phyloP scores from a whole-genome alignment of 2,797 vertebrate species.

The Takifugu rubripes region DNA sequence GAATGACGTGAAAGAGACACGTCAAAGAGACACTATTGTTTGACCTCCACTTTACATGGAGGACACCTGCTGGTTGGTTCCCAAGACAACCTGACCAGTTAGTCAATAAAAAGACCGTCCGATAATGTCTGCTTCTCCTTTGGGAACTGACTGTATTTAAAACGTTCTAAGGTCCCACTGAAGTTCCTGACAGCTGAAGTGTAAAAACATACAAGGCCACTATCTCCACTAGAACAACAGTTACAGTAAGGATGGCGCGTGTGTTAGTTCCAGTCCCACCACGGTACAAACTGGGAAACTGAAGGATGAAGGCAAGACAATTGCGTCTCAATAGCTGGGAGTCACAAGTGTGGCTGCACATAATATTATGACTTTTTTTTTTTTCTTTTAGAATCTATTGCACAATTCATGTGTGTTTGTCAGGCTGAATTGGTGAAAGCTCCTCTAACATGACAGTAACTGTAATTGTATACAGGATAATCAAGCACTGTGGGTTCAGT shows the following conservation, averaged over 20 bases:
- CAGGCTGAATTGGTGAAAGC: no score
- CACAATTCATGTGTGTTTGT: no score
- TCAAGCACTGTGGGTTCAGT: no score
- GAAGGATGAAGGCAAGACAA: no score
- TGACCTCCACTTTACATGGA: conserved; percentile 18
- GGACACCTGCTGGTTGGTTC: conserved; percentile 20
- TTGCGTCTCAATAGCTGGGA: no score
- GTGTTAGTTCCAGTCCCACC: no score
- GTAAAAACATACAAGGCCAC: conserved; percentile 45
- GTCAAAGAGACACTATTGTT: background rate
- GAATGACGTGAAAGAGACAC: background rate
- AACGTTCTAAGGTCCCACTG: conserved; percentile 45
- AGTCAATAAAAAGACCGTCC: conserved; percentile 53
- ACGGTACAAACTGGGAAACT: no score
- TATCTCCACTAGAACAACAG: conserved; percentile 23
- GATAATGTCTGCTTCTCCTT: conserved; percentile 49
- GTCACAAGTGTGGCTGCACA: no score
- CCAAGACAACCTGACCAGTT: conserved; percentile 44
- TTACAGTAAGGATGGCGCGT: conserved; percentile 7
- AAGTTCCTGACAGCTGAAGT: conserved; percentile 47
- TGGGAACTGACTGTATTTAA: conserved; percentile 43
- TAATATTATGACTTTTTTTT: no score
- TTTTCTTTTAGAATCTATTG: no score
- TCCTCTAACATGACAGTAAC: no score
- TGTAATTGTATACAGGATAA: no score